Evolutionary conservation across 2,797 vertebrate species (phyloP), one percentile per base, ranked within the genome.

Genomic region (Enoplosus armatus): DNA sequence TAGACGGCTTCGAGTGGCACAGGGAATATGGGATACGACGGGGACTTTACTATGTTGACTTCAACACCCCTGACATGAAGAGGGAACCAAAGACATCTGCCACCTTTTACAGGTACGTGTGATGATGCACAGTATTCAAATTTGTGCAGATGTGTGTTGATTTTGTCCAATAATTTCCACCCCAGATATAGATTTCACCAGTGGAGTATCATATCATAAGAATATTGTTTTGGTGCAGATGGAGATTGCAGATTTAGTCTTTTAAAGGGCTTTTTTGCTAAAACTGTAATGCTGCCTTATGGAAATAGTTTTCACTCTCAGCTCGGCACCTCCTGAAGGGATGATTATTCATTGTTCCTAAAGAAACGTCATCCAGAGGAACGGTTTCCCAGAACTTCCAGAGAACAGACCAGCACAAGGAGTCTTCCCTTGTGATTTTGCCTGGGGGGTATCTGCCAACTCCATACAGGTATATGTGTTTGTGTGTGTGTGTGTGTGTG

Each of bases 1-100:
- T 99, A 62, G 98, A 99, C 1, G 97, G 98, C 63, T 99, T 98
- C 3, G 98, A 99, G 92, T 99, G 98, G 98, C 94, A 97, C 82
- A 93, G 97, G 48, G 97, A 97, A 61, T 99, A 98, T 24, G 95
- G 92, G 68, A 97, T 99, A 83, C 93, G 98, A 2, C 95, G 97
- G 2, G 98, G 98, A 3, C 95, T 99, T 31, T 99, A 97, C 91
- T 98, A 98, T 3, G 94, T 99, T 0, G 97, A 99, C 94, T 99
- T 99, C 87, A 95, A 96, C 89, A 97, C 97, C 70, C 92, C 94
- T 0, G 96, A 97, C 84, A 96, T 98, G 95, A 97, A 96, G 84
- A 41, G 98, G 86, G 91, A 96, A 82, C 96, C 97, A 0, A 99
- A 99, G 90, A 97, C 97, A n/a, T 99, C 98, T 3, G 97, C 97